Base-by-base conservation (phyloP, 2,113 vertebrate genomes). In the Zosterops borbonicus region DNA sequence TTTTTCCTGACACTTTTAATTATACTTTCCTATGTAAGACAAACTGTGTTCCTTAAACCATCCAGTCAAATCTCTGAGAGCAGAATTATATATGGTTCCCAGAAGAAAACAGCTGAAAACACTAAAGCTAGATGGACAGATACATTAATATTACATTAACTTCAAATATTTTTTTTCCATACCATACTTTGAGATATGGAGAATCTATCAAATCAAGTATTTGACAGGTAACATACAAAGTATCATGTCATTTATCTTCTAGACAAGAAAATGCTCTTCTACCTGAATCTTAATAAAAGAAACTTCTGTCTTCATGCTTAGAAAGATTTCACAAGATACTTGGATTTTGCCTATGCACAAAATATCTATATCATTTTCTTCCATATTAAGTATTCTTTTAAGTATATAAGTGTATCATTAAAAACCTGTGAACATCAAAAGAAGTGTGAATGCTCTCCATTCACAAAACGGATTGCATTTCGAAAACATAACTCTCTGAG, bases 1-100 rank as follows among this genome's bases (percentile, higher is more conserved):
- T 90, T 96, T 92, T 91, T 71, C 27, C 44, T 81, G 81, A 75
- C 83, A 88, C 19, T 79, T 96, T 87, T 94, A 94, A 94, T 95
- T 93, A 80, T 73, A 73, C 41, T 76, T 93, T 50, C 88, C 78
- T 90, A 9, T 69, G 63, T 79, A 90, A 85, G 70, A 85, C 28
- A 73, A 83, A 75, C 78, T 14, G 0, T 80, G 49, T 88, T 90
- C 49, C n/a, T 93, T 80, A 94, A 93, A 85, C n/a, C 5, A 64
- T 82, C 65, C 39, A 76, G 65, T 79, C 58, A 93, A 49, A 94
- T 24, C 42, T 71, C 82, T 64, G 27, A 78, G 21, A 86, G 3
- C 46, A 41, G 46, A 87, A 83, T 47, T 88, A 59, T 59, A 46
- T 52, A 82, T 78, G 50, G 47, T 60, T 59, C 44, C 76, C 53